phyloP scores from a whole-genome alignment of 2,888 invertebrate species.

The Camponotus fellah region DNA sequence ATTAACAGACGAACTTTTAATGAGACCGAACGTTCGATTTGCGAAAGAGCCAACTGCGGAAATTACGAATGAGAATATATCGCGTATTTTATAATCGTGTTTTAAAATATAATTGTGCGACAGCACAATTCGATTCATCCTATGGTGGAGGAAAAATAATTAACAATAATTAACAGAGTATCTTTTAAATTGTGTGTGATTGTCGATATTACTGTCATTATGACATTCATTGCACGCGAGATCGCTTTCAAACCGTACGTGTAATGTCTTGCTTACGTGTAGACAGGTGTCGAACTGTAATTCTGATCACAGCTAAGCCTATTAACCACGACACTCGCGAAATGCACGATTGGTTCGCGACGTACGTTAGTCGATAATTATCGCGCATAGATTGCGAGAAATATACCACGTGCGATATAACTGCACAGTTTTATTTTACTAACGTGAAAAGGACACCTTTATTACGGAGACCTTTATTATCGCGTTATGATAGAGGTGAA shows the following conservation, averaged over 20 bases:
- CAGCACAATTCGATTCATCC: neutral
- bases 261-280: slow-evolving; percentile 19
- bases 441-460: neutral
- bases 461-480: slow-evolving; percentile 19
- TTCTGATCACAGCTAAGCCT: slow-evolving; percentile 38
- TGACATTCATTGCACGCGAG: neutral
- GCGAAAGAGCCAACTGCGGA: neutral
- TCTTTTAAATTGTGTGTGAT: neutral
- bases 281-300: slow-evolving; percentile 13
- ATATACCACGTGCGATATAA: neutral
- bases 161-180: slow-evolving; percentile 9
- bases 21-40: slow-evolving; percentile 62
- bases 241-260: slow-evolving; percentile 2
- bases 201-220: slow-evolving; percentile 5
- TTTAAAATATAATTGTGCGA: too few relatives aligned
- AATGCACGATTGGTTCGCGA: neutral
- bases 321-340: slow-evolving; percentile 20
- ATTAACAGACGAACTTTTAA: slow-evolving; percentile 71
- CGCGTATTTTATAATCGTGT: neutral
- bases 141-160: slow-evolving; percentile 10
- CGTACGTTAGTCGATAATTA: slow-evolving; percentile 15
- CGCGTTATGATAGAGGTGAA: neutral
- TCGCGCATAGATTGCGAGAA: slow-evolving; percentile 11
- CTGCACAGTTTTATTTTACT: slow-evolving; percentile 21
- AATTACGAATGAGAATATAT: slow-evolving; percentile 35